Evolutionary conservation across 1,140 invertebrate genomes (phyloP).

Genomic region (Grapholita molesta): DNA sequence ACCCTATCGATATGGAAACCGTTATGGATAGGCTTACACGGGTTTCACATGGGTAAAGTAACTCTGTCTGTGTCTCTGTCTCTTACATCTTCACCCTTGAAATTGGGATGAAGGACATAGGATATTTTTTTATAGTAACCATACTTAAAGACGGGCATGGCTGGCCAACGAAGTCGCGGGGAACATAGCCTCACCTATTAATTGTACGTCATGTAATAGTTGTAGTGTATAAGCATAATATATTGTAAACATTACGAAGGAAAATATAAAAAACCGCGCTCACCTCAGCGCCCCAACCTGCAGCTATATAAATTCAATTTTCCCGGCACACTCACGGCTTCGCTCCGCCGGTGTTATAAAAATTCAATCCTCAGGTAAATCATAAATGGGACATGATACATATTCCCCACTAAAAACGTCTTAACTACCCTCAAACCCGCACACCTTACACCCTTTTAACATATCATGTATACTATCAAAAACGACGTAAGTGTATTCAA

Average conservation of each 20-base stretch:
- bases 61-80: too few species aligned
- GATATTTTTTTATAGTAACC: too few species aligned
- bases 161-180: too few species aligned
- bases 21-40: too few species aligned
- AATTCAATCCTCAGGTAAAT: constrained; percentile 11
- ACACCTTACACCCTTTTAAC: neutral
- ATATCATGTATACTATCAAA: neutral
- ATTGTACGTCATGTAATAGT: too few species aligned
- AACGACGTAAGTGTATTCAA: neutral
- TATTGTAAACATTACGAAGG: neutral
- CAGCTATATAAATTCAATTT: constrained; percentile 14
- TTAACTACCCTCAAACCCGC: neutral
- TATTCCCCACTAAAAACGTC: neutral
- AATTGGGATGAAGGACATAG: too few species aligned
- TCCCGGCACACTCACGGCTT: neutral
- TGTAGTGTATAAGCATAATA: too few species aligned
- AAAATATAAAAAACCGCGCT: neutral
- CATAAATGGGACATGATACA: constrained; percentile 12
- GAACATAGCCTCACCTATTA: too few species aligned
- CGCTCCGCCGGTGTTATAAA: neutral
- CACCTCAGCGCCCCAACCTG: neutral
- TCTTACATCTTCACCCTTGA: too few species aligned
- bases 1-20: too few species aligned
- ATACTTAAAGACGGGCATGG: too few species aligned
- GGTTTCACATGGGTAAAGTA: too few species aligned